Percentiles rank a stretch among this genome's conserved stretches.
Evolutionary conservation across 2,113 vertebrate genomes (phyloP).

Genomic region (Psammodynastes pulverulentus): DNA sequence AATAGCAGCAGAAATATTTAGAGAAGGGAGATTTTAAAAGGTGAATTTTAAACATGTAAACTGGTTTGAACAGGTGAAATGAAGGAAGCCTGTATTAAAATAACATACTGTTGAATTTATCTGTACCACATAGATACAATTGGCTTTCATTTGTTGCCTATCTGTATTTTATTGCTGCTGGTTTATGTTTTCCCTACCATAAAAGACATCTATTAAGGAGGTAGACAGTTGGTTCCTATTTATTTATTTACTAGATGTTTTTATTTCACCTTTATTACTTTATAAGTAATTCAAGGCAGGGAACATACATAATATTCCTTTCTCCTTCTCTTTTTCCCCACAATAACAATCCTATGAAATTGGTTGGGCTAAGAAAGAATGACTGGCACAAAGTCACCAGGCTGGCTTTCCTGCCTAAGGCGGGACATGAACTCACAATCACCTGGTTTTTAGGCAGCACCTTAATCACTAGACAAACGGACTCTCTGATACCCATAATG

Average conservation of each 20-base stretch:
- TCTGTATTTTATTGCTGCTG: neutral
- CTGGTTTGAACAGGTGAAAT: neutral
- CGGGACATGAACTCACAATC: neutral
- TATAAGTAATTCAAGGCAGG: neutral
- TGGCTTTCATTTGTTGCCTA: neutral
- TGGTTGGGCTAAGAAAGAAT: neutral
- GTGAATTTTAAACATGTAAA: neutral
- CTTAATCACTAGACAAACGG: neutral
- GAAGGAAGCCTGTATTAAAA: neutral
- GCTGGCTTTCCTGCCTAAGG: neutral
- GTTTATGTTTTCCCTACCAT: neutral
- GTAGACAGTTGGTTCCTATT: neutral
- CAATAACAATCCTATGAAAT: neutral
- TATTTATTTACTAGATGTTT: neutral
- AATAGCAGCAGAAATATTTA: neutral
- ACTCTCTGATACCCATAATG: neutral
- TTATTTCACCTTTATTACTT: neutral
- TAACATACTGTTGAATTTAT: neutral
- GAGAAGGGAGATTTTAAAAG: neutral
- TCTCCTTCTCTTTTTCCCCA: neutral
- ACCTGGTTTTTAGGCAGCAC: neutral
- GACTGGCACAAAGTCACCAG: neutral
- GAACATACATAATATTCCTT: neutral
- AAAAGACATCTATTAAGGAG: neutral
- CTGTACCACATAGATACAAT: neutral